Evolutionary conservation across 2,797 vertebrate species (phyloP).

Genomic region (Syngnathus rostellatus): DNA sequence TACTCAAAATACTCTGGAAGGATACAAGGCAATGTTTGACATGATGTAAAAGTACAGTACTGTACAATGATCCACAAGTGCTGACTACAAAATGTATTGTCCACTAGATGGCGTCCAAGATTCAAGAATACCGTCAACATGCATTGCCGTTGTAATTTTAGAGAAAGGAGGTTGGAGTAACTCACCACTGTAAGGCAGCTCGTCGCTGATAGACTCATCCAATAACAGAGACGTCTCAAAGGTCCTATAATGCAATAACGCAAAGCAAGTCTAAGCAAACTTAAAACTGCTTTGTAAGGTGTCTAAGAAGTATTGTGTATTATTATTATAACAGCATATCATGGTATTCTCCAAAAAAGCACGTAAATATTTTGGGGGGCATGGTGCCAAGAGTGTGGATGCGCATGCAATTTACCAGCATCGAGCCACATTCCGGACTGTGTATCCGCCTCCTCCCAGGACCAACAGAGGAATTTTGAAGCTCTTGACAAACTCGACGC

Average conservation of each 20-base stretch:
- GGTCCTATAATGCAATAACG: slow-evolving; percentile 70
- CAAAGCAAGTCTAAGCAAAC: too few relatives aligned
- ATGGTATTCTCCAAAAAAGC: too few relatives aligned
- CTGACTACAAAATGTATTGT: neutral
- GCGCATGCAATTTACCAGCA: slow-evolving; percentile 79
- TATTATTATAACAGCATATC: too few relatives aligned
- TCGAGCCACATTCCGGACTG: slow-evolving; percentile 91
- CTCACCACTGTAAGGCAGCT: slow-evolving; percentile 87
- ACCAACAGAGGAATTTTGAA: slow-evolving; percentile 95
- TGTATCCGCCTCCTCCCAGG: slow-evolving; percentile 94
- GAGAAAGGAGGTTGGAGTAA: neutral
- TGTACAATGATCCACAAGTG: too few relatives aligned
- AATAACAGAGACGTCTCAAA: slow-evolving; percentile 90
- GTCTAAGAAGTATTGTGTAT: too few relatives aligned
- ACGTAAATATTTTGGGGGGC: too few relatives aligned
- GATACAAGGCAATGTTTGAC: neutral
- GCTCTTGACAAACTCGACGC: slow-evolving; percentile 96
- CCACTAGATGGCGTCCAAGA: slow-evolving; percentile 9
- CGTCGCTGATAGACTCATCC: slow-evolving; percentile 93
- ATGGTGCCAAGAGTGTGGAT: neutral
- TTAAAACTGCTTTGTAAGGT: too few relatives aligned
- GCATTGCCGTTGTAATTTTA: neutral
- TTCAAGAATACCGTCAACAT: neutral
- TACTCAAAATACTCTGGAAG: slow-evolving; percentile 93
- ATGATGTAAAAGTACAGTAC: neutral